Evolutionary conservation across 2,797 vertebrate genomes (phyloP).

Genomic region (Petrocephalus schoutedeni): DNA sequence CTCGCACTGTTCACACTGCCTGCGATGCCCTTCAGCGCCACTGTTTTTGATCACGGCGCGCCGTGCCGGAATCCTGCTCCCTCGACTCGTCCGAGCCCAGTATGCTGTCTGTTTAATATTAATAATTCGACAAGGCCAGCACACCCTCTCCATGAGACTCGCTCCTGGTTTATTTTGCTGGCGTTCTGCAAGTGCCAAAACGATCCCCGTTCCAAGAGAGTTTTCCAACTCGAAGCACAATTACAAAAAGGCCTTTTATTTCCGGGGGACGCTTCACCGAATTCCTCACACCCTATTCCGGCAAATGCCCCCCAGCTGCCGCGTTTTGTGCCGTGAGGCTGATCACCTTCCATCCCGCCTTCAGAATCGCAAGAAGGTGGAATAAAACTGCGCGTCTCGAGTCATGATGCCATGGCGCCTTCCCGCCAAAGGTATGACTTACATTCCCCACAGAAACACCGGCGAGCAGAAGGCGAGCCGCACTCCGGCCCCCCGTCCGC

Average conservation of each 20-base stretch:
- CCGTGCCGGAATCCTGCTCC: background rate
- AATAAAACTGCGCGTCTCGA: background rate
- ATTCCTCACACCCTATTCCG: background rate
- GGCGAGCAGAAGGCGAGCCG: background rate
- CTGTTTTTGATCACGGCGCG: background rate
- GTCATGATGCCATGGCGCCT: background rate
- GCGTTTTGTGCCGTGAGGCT: background rate
- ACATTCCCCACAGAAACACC: background rate
- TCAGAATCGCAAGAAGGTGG: background rate
- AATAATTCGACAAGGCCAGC: background rate
- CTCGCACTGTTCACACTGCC: background rate
- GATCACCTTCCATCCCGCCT: background rate
- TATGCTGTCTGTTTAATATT: background rate
- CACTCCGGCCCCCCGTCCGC: background rate
- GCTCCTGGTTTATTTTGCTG: background rate
- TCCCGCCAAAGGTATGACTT: background rate
- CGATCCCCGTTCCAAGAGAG: background rate
- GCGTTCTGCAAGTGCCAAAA: background rate
- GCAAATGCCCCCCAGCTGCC: background rate
- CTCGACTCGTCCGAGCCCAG: background rate
- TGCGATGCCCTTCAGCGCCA: background rate
- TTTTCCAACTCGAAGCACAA: conserved; percentile 4
- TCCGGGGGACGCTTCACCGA: background rate
- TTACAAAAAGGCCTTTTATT: background rate
- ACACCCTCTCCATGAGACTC: background rate